A percentile compares a stretch with the other conserved stretches of the same genome.
Conservation (phyloP, 2,888 invertebrate species). For the Agonopterix arenella region DNA sequence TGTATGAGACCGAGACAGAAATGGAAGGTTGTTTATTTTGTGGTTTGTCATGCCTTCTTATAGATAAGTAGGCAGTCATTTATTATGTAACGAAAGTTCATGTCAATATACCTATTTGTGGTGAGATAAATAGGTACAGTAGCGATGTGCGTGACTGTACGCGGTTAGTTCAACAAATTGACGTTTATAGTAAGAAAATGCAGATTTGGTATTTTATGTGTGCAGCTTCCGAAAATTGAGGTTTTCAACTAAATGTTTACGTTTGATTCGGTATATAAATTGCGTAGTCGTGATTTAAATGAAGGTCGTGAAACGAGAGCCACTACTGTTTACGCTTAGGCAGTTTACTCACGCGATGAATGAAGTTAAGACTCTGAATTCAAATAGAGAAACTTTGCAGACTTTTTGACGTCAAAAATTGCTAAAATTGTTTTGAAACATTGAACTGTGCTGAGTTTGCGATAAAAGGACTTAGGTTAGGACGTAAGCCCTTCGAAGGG, state of each 20-base stretch:
- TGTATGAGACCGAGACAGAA: conserved; percentile 6
- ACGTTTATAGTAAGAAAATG: not conserved
- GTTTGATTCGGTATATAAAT: not conserved
- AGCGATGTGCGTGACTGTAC: conserved; percentile 2
- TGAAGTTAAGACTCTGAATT: no score
- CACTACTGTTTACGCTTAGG: not conserved
- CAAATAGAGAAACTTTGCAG: no score
- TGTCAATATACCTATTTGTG: conserved; percentile 2
- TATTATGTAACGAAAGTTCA: conserved; percentile 3
- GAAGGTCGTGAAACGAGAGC: not conserved
- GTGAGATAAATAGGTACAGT: conserved; percentile 2
- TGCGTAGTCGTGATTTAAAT: not conserved
- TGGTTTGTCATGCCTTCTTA: conserved; percentile 2
- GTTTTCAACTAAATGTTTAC: not conserved
- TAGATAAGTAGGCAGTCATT: not conserved
- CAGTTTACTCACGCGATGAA: not conserved
- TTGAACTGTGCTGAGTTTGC: no score
- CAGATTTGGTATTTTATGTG: conserved; percentile 1
- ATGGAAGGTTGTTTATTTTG: conserved; percentile 1
- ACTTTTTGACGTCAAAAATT: no score
- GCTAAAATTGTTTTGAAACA: no score
- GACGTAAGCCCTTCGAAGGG: no score
- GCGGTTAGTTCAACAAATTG: not conserved
- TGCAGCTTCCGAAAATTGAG: conserved; percentile 8
- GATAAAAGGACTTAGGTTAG: no score